phyloP scores from a whole-genome alignment of 2,888 invertebrate species.

The Gari tellinella region DNA sequence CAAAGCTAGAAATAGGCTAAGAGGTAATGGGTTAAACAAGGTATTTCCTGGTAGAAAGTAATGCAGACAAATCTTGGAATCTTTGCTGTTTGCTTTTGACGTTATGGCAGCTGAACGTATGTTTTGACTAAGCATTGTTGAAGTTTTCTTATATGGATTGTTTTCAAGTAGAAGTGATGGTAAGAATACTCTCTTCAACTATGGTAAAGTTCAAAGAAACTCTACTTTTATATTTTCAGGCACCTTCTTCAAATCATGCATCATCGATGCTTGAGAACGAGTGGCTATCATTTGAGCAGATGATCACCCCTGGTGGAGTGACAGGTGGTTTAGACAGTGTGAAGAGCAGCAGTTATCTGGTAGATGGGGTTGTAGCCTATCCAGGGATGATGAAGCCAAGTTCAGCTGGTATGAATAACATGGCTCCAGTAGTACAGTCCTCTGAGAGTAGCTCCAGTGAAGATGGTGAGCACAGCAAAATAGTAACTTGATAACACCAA shows the following conservation, averaged over 20 bases:
- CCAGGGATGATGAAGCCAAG: constrained; percentile 48
- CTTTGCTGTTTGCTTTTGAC: too few relatives aligned
- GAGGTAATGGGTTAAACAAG: too few relatives aligned
- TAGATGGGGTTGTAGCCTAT: constrained; percentile 59
- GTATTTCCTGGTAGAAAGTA: too few relatives aligned
- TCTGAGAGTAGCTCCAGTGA: constrained; percentile 40
- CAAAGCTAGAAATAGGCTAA: too few relatives aligned
- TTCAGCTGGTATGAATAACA: constrained; percentile 11
- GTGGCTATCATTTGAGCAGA: constrained; percentile 79
- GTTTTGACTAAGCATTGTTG: too few relatives aligned
- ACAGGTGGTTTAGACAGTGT: constrained; percentile 33
- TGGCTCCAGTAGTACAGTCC: constrained; percentile 36
- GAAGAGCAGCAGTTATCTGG: constrained; percentile 46
- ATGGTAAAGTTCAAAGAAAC: too few relatives aligned
- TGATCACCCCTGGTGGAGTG: constrained; percentile 65
- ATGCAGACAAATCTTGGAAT: too few relatives aligned
- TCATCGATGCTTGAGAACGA: constrained; percentile 60
- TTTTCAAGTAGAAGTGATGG: too few relatives aligned
- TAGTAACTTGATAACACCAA: too few relatives aligned
- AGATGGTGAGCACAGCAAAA: constrained; percentile 10
- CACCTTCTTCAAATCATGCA: neutral
- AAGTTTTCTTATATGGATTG: too few relatives aligned
- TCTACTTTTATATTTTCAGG: constrained; percentile 5
- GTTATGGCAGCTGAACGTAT: too few relatives aligned
- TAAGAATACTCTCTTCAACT: too few relatives aligned